These are phyloP conservation scores for Apaloderma vittatum DNA, from an alignment of 2,113 vertebrate species.

Conservation along the genomic window DNA sequence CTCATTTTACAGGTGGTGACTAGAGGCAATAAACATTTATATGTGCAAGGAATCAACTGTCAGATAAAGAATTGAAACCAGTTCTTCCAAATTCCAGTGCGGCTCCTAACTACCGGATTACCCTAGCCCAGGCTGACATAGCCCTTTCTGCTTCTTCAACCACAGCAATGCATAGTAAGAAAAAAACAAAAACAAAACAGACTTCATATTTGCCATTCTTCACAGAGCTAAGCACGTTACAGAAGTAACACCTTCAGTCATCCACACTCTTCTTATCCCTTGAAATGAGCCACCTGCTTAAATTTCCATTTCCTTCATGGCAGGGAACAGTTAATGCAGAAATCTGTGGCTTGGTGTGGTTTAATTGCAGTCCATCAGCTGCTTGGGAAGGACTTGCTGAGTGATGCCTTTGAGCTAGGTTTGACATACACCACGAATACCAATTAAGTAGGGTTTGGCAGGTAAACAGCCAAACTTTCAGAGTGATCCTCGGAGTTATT, in stretches of 20 bases:
- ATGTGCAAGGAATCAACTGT: not conserved
- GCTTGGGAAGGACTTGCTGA: not conserved
- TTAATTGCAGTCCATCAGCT: not conserved
- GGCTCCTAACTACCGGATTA: not conserved
- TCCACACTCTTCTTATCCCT: not conserved
- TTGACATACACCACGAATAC: not conserved
- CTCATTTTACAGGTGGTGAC: constrained; percentile 23
- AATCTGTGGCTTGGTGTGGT: not conserved
- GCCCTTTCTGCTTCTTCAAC: not conserved
- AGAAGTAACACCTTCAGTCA: not conserved
- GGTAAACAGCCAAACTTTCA: not conserved
- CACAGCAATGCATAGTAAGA: not conserved
- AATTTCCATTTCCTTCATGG: not conserved
- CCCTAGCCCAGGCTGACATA: not conserved
- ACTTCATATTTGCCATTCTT: not conserved
- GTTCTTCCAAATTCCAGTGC: constrained; percentile 15
- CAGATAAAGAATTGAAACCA: constrained; percentile 38
- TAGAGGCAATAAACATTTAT: constrained; percentile 30
- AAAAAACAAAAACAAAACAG: not conserved
- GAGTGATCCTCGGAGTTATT: not conserved
- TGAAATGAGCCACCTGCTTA: not conserved
- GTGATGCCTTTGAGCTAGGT: not conserved
- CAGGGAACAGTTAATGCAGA: not conserved
- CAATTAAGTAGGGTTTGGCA: not conserved
- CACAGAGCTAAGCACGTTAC: not conserved